Evolutionary conservation across 2,113 vertebrate species (phyloP).

Genomic region (Isurus oxyrinchus): DNA sequence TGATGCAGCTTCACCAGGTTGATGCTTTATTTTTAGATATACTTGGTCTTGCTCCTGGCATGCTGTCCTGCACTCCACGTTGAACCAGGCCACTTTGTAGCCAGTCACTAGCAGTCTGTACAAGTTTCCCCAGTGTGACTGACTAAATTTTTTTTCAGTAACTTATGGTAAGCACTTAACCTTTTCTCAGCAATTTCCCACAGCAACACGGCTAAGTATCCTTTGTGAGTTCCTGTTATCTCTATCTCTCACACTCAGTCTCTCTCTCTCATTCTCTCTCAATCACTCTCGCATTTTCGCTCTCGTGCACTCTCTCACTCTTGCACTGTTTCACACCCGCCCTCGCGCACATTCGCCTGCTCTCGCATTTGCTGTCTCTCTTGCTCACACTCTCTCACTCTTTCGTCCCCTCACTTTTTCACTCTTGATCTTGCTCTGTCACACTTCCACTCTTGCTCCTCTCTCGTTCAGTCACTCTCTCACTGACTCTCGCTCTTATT

Average conservation of each 20-base stretch:
- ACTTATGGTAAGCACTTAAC: background rate
- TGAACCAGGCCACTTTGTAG: background rate
- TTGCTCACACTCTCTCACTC: no score
- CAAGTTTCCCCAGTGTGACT: background rate
- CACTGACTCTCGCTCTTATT: no score
- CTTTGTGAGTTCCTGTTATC: background rate
- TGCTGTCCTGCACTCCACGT: background rate
- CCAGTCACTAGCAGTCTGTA: background rate
- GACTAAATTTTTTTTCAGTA: background rate
- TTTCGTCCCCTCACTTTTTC: no score
- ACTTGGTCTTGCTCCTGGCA: background rate
- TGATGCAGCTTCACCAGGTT: background rate
- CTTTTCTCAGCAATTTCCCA: background rate
- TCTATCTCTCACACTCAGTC: background rate
- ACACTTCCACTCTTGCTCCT: no score
- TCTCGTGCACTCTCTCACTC: no score
- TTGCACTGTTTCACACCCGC: no score
- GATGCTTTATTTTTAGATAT: background rate
- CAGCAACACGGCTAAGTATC: background rate
- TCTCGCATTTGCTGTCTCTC: no score
- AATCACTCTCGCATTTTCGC: no score
- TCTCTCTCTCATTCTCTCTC: no score
- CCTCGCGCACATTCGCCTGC: no score
- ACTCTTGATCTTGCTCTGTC: no score
- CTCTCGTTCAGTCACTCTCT: no score